These are phyloP conservation scores for Fissipunctia ypsillon DNA, from an alignment of 2,888 invertebrate genomes.

Conservation along the genomic window DNA sequence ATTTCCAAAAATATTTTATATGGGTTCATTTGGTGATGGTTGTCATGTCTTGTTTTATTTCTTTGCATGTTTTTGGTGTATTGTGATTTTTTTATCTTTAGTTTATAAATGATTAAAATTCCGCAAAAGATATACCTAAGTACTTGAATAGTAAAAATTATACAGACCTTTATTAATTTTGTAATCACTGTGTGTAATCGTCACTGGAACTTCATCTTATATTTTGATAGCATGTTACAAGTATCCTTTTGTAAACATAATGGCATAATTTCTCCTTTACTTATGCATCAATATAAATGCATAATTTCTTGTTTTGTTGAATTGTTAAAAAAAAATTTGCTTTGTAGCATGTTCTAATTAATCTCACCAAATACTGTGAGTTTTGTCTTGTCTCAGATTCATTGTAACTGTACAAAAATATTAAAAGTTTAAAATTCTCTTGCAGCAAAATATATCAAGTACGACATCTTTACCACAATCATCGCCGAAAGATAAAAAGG, in stretches of 20 bases:
- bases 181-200: not conserved
- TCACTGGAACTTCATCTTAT: slow-evolving; percentile 4
- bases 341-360: slow-evolving; percentile 58
- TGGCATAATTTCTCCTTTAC: slow-evolving; percentile 6
- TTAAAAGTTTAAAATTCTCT: slow-evolving; percentile 50
- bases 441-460: slow-evolving; percentile 90
- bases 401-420: not conserved
- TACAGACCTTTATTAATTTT: not conserved
- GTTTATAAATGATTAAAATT: not conserved
- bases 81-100: not conserved
- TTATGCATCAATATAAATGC: slow-evolving; percentile 5
- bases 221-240: slow-evolving; percentile 37
- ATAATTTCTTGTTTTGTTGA: slow-evolving; percentile 17
- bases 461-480: slow-evolving; percentile 86
- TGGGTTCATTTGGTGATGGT: slow-evolving; percentile 47
- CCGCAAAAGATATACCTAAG: not conserved
- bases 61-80: slow-evolving; percentile 59
- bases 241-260: slow-evolving; percentile 2
- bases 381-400: slow-evolving; percentile 18
- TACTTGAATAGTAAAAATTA: not conserved
- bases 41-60: slow-evolving; percentile 32
- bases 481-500: slow-evolving; percentile 91
- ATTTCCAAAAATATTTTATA: not conserved
- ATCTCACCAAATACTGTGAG: slow-evolving; percentile 64
- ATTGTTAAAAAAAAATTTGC: slow-evolving; percentile 5